Base-by-base conservation (phyloP, 2,113 vertebrate species). In the Eulacestoma nigropectus region DNA sequence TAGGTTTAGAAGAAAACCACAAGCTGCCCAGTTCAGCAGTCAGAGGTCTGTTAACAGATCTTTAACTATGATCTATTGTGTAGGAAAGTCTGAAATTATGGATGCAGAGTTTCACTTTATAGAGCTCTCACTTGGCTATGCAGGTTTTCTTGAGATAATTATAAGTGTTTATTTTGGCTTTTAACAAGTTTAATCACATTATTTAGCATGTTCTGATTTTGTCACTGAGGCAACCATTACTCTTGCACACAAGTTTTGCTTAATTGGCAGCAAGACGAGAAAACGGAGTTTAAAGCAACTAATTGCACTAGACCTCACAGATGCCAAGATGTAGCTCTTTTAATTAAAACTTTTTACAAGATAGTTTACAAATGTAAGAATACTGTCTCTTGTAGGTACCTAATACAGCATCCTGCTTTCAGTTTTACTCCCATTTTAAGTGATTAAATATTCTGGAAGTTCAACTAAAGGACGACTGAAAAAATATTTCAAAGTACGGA, bases 131-230 rank as follows among this genome's bases (percentile, higher is more conserved):
- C 88, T 97, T 87, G 82, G 84, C 92, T 93, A 94, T 93, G 79
- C 57, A 60, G 46, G 97, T 95, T 97, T 97, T 96, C 96, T 93
- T 97, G 96, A 98, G 98, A 98, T 98, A 98, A 98, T 98, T 98
- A 97, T 97, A 98, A 98, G 98, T 98, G 98, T 98, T 98, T 98
- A 98, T 98, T 98, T 98, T 98, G 96, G 97, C 98, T 98, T 98
- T 98, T 98, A 98, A 98, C 98, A 98, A 97, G 96, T 98, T 97
- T 98, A 98, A 98, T 98, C 97, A 98, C 97, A 96, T 98, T 98
- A 98, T 98, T 98, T 98, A 98, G 75, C 97, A 56, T 97, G 97
- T 96, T 98, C 92, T 95, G 90, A 82, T 97, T 98, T 97, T 97
- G 96, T 95, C 96, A 92, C 95, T 93, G 92, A 93, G 92, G 96